phyloP scores from a whole-genome alignment of 2,888 invertebrate species.

The Napeogenes sylphis region DNA sequence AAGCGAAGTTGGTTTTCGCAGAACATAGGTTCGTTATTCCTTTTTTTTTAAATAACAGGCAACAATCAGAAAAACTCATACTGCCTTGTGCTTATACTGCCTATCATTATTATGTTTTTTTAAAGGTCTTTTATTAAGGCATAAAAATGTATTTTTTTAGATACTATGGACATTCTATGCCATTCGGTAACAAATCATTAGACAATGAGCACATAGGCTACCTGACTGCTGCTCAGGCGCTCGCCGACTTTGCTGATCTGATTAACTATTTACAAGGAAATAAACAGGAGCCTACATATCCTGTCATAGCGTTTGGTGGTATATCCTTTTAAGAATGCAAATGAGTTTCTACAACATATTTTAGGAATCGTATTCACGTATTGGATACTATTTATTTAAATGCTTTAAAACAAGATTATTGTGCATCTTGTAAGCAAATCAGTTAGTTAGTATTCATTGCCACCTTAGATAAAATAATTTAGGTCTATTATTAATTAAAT shows the following conservation, averaged over 20 bases:
- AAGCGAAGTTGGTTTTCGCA: constrained; percentile 91
- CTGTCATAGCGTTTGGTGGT: constrained; percentile 89
- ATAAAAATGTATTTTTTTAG: constrained; percentile 42
- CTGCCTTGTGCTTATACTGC: too few relatives aligned
- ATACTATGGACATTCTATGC: constrained; percentile 94
- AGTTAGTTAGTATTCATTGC: too few relatives aligned
- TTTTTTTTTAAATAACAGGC: too few relatives aligned
- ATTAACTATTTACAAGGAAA: constrained; percentile 81
- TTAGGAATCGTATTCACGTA: too few relatives aligned
- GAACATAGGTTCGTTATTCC: constrained; percentile 85
- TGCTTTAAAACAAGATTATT: too few relatives aligned
- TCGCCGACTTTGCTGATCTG: constrained; percentile 94
- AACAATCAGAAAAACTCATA: too few relatives aligned
- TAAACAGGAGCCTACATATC: constrained; percentile 68
- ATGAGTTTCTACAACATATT: background rate
- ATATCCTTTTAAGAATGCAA: background rate
- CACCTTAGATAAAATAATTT: too few relatives aligned
- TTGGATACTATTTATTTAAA: too few relatives aligned
- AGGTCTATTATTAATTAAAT: too few relatives aligned
- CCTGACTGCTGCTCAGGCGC: constrained; percentile 92
- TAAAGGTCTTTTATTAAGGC: background rate
- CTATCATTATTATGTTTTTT: background rate
- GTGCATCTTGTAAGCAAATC: too few relatives aligned
- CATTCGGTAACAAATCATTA: constrained; percentile 88
- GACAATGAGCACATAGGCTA: constrained; percentile 86